Base-by-base conservation (phyloP, 1,140 invertebrate species). In the Ganaspis sp. region DNA sequence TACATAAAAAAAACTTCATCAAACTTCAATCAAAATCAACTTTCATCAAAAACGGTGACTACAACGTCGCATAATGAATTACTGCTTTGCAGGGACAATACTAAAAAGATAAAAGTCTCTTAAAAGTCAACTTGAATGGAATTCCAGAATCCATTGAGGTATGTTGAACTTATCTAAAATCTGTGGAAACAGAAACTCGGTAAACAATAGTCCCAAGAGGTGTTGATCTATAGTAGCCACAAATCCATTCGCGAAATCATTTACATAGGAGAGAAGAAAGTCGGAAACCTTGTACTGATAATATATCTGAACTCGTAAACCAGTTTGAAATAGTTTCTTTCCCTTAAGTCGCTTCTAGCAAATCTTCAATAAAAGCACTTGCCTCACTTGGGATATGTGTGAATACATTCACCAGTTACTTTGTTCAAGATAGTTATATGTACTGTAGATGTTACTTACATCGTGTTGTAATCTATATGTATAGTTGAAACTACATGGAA, bases 321-420 rank as follows among this genome's bases (percentile, higher is more conserved):
- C 29, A 64, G 54, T 64, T 64, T 34, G 54, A 64, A 64, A 64
- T 64, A 64, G 54, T 64, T 64, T 64, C 54, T 64, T 64, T 64
- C 54, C 54, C 54, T 26, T 29, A 64, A 64, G 54, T 29, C 54
- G 23, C 23, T 29, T 64, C 54, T n/a, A 34, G 23, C 6, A 29
- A 29, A 64, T 64, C 26, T 34, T 64, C 54, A 64, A 64, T 64
- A 29, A 64, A 64, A 64, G 26, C 54, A 64, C 54, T 64, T 64
- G 23, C 26, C 11, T 29, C 23, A 64, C 54, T 64, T 64, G 54
- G 54, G 9, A 64, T 64, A 15, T 64, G 54, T 29, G 26, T 64
- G 54, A 12, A 4, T 29, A 64, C 23, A 64, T 29, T 29, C 23
- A 9, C 54, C 23, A 64, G 21, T 21, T 64, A 34, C 23, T 64